Conservation (phyloP, 2,888 invertebrate genomes). For the Lycaena phlaeas region DNA sequence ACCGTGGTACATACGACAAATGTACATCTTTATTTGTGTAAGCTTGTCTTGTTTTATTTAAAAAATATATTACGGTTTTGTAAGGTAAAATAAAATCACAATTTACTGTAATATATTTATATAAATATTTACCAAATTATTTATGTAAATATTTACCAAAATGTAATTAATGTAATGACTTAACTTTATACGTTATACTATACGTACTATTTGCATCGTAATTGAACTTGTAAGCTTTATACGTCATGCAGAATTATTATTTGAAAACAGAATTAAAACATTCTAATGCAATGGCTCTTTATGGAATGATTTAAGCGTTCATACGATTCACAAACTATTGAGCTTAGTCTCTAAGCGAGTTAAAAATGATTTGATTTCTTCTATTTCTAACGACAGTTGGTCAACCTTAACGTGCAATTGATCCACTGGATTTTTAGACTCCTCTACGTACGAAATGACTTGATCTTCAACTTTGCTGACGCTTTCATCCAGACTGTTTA, state of each 20-base stretch:
- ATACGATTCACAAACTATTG: background rate
- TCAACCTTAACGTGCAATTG: conserved; percentile 49
- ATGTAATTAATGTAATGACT: no score
- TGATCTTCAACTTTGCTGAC: conserved; percentile 39
- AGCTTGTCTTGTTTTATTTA: background rate
- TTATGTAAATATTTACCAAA: no score
- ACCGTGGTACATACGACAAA: background rate
- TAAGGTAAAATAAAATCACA: background rate
- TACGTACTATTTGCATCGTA: no score
- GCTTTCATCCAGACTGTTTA: conserved; percentile 41
- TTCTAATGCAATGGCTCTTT: no score
- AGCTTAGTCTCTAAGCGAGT: conserved; percentile 47
- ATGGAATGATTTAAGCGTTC: no score
- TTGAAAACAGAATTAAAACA: no score
- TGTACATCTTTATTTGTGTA: background rate
- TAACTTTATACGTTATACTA: no score
- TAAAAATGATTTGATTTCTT: conserved; percentile 43
- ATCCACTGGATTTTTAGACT: conserved; percentile 35
- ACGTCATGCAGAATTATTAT: no score
- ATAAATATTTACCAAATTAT: no score
- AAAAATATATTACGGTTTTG: background rate
- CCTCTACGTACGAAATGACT: conserved; percentile 33
- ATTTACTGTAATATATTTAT: no score
- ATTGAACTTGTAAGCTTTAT: no score
- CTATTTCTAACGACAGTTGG: conserved; percentile 47